Evolutionary conservation across 2,888 invertebrate species (phyloP).

Genomic region (Caenorhabditis sp.): DNA sequence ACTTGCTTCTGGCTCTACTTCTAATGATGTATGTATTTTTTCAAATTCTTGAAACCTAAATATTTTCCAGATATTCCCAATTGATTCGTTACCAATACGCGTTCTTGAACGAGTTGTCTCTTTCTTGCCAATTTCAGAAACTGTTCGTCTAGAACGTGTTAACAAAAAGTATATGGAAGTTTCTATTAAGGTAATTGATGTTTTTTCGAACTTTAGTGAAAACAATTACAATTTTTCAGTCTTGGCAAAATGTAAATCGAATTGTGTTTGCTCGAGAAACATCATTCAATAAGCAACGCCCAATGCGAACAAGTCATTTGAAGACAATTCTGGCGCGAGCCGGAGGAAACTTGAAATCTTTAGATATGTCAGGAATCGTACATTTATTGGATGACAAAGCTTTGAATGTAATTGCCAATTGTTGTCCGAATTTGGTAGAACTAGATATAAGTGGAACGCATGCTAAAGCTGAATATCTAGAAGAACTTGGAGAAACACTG

Average conservation of each 20-base stretch:
- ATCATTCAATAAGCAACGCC: slow-evolving; percentile 56
- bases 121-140: slow-evolving; percentile 59
- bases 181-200: slow-evolving; percentile 56
- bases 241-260: slow-evolving; percentile 54
- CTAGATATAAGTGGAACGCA: slow-evolving; percentile 64
- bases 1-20: slow-evolving; percentile 38
- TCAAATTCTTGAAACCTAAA: not conserved
- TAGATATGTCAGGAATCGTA: slow-evolving; percentile 63
- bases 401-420: slow-evolving; percentile 53
- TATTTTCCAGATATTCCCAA: slow-evolving; percentile 35
- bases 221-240: slow-evolving; percentile 34
- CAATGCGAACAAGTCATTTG: slow-evolving; percentile 61
- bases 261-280: slow-evolving; percentile 54
- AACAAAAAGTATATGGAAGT: slow-evolving; percentile 68
- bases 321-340: slow-evolving; percentile 44
- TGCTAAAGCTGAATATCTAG: slow-evolving; percentile 55
- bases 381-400: slow-evolving; percentile 66
- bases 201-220: not conserved
- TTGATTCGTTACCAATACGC: slow-evolving; percentile 55
- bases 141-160: slow-evolving; percentile 66
- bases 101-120: slow-evolving; percentile 61
- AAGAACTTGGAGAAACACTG: slow-evolving; percentile 60
- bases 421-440: slow-evolving; percentile 60
- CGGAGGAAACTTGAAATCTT: slow-evolving; percentile 48
- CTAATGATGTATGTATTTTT: not conserved